Percentiles rank a stretch among this genome's conserved stretches.
These are phyloP conservation scores for Rhabdornis inornatus DNA, from an alignment of 2,113 vertebrate genomes.

Conservation along the genomic window DNA sequence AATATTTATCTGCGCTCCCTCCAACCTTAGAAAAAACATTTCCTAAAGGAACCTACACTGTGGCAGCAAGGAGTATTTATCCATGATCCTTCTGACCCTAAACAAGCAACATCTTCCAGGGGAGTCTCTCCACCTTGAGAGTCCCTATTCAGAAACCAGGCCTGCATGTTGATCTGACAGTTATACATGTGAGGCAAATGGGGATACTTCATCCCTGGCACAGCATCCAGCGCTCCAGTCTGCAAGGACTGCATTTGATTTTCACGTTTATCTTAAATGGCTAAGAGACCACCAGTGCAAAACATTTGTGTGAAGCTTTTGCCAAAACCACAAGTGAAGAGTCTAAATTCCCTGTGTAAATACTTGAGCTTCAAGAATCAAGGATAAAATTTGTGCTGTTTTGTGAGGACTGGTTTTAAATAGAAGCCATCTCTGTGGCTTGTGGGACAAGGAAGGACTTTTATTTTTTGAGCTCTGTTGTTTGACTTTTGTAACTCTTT, in stretches of 20 bases:
- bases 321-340: constrained; percentile 87
- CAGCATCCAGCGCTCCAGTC: constrained; percentile 60
- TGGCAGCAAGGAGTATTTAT: background rate
- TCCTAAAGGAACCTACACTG: background rate
- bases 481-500: constrained; percentile 21
- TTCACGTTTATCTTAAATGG: constrained; percentile 80
- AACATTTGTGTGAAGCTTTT: constrained; percentile 81
- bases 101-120: background rate
- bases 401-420: constrained; percentile 53
- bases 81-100: background rate
- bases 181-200: constrained; percentile 26
- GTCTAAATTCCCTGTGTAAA: constrained; percentile 84
- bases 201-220: constrained; percentile 67
- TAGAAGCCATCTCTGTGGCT: constrained; percentile 38
- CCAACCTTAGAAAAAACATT: background rate
- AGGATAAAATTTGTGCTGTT: constrained; percentile 62
- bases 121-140: background rate
- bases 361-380: constrained; percentile 73
- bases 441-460: background rate
- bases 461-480: background rate
- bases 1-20: background rate
- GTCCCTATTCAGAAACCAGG: background rate
- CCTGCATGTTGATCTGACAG: constrained; percentile 34
- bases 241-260: constrained; percentile 82
- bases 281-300: constrained; percentile 83